Evolutionary conservation across 2,888 invertebrate genomes (phyloP), one percentile per base, ranked within the genome.

Genomic region (Folsomia candida): DNA sequence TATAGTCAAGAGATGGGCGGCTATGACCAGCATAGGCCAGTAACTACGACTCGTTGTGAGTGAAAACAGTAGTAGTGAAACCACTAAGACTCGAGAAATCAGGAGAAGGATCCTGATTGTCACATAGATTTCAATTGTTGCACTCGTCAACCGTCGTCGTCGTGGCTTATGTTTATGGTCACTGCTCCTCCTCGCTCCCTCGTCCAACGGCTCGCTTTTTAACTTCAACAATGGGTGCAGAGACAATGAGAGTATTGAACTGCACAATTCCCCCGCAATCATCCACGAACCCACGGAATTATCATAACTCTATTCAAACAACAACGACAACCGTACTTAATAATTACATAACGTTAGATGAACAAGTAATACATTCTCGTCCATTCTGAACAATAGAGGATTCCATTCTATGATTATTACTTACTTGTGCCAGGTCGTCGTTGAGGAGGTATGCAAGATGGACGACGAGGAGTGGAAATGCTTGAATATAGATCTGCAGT

Each of bases 401-500:
- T n/a, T n/a, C n/a, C n/a, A n/a, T n/a, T n/a, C 14, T 37, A 37
- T 14, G 37, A 14, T 37, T 37, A 37, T 37, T 37, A 14, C 37
- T 37, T 37, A 37, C 37, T 37, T 37, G 37, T 37, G 37, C 14
- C 14, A 14, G 4, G 14, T 4, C 4, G 14, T 4, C 4, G 14
- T 37, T 37, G 37, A 37, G 4, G 37, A 37, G 37, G 37, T 37
- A 59, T 25, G 59, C 78, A 64, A 80, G 69, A 76, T 80, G 80
- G 69, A 80, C 76, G 51, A 77, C 69, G 61, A 79, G 75, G 57
- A 80, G 72, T 28, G 80, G 80, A 68, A 80, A 67, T 20, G 78
- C 77, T 66, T 80, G 80, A 62, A 79, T 68, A 62, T 77, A 79
- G 18, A 73, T 73, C 68, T 80, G 80, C 60, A 80, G 76, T 26